Evolutionary conservation across 2,113 vertebrate species (phyloP), one percentile per base, ranked within the genome.

Genomic region (Sebastes fasciatus): DNA sequence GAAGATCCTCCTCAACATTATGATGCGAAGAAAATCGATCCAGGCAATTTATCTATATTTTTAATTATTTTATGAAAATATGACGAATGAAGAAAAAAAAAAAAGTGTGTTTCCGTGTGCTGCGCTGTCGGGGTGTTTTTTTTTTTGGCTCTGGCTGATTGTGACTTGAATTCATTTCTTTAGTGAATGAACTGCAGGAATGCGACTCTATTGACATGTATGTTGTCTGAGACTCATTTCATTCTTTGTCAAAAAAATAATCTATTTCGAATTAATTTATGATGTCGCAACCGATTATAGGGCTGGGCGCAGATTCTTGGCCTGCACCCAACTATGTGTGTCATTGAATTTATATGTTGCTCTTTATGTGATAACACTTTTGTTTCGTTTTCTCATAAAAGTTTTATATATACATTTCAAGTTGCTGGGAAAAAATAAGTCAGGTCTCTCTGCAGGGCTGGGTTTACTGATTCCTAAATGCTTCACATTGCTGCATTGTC

Each of bases 41-140:
- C 19, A n/a, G 80, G 82, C 67, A 95, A 94, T 91, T 96, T 95
- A 95, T 94, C 95, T 91, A 80, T 97, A 97, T 98, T 98, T 98
- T 97, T 97, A 97, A 96, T 92, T 96, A 97, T 97, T 98, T 98
- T 98, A 97, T 97, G 96, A 97, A 98, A 98, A 98, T 94, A 97
- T 97, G 97, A 97, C 96, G 96, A 97, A 96, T 96, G 96, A 89
- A 95, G 94, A 97, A 95, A 69, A 94, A 97, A 95, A 69, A 69
- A 97, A 97, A 95, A 88, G 76, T 40, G 80, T 78, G 88, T 93
- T 93, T 92, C 92, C 92, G 93, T 91, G 89, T 91, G 88, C 89
- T 77, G 90, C 84, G 92, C 93, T 92, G 92, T 94, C 86, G 87
- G 94, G 92, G 93, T 92, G 93, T 95, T 95, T 89, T 60, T 93